These are phyloP conservation scores for Osedax fenrisi DNA, from an alignment of 2,888 invertebrate genomes.

Conservation along the genomic window DNA sequence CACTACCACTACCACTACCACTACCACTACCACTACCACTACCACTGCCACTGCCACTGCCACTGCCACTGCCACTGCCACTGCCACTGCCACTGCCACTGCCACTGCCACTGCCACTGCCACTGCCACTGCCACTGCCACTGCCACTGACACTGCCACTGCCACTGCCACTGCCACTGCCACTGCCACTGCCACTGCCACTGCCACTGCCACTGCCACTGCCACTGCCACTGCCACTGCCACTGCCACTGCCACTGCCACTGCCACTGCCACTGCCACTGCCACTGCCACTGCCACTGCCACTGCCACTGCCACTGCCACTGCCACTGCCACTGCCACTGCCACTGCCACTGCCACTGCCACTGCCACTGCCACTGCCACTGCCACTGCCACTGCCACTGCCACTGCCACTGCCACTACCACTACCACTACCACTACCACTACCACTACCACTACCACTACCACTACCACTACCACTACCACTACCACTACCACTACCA, in stretches of 20 bases:
- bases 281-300: neutral
- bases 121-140: neutral
- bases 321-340: neutral
- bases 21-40: neutral
- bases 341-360: neutral
- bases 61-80: conserved; percentile 2
- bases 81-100: conserved; percentile 22
- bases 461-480: neutral
- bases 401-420: neutral
- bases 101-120: conserved; percentile 7
- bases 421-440: neutral
- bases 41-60: neutral
- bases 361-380: neutral
- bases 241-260: neutral
- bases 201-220: conserved; percentile 2
- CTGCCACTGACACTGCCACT: conserved; percentile 4
- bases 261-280: neutral
- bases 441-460: neutral
- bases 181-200: neutral
- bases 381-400: neutral
- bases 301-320: neutral
- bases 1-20: neutral
- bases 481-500: neutral
- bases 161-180: neutral
- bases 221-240: neutral